phyloP scores from a whole-genome alignment of 2,113 vertebrate genomes.

The Phyllostomus discolor region DNA sequence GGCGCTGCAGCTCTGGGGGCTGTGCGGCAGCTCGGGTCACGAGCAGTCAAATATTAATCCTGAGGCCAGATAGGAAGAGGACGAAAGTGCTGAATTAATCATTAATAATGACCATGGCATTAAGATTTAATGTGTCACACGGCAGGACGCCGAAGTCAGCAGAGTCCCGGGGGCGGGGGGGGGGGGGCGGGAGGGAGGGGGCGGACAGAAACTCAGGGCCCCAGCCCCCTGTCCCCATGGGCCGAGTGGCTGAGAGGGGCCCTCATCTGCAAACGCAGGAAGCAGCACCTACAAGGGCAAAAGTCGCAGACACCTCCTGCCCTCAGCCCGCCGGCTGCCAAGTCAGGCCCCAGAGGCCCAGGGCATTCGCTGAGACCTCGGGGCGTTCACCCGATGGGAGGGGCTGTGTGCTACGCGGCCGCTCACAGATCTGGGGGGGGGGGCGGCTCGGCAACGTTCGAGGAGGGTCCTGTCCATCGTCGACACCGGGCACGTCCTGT shows the following conservation, averaged over 20 bases:
- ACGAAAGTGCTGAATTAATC: neutral
- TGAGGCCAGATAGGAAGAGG: neutral
- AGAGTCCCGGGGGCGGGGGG: rapidly evolving
- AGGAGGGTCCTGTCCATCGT: neutral
- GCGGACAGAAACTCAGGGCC: rapidly evolving
- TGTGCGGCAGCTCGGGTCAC: rapidly evolving
- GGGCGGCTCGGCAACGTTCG: neutral
- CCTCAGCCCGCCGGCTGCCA: neutral
- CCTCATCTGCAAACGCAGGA: rapidly evolving
- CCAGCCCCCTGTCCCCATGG: rapidly evolving
- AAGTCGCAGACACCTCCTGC: rapidly evolving
- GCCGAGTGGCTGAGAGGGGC: too few relatives aligned
- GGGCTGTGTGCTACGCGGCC: rapidly evolving
- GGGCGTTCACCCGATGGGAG: rapidly evolving
- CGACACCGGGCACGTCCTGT: neutral
- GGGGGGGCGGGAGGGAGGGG: rapidly evolving
- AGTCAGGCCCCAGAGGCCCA: too few relatives aligned
- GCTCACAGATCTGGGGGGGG: neutral
- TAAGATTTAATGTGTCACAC: neutral
- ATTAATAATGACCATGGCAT: neutral
- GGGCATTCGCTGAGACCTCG: rapidly evolving
- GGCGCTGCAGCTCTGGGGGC: rapidly evolving
- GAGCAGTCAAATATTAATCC: neutral
- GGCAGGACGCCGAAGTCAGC: neutral
- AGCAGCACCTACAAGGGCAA: rapidly evolving